These are phyloP conservation scores for Sarcoramphus papa DNA, from an alignment of 2,797 vertebrate species.

Conservation along the genomic window DNA sequence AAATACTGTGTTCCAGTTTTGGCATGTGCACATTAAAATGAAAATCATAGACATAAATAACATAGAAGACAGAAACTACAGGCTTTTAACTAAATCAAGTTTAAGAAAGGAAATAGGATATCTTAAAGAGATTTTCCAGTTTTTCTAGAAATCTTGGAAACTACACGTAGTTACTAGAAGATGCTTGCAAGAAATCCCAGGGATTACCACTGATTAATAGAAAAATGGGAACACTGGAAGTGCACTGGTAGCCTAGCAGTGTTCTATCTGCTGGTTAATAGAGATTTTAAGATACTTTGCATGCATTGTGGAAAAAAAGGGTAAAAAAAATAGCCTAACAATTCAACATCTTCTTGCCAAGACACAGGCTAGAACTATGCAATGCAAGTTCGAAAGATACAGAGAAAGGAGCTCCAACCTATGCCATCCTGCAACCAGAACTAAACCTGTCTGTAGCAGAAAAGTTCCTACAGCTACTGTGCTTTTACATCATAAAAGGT, in stretches of 20 bases:
- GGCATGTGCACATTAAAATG: not conserved
- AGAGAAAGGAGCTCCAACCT: not conserved
- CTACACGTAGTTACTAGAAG: not conserved
- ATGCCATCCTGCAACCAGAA: not conserved
- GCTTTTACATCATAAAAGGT: not conserved
- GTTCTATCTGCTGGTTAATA: not conserved
- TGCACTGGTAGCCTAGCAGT: not conserved
- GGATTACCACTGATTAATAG: not conserved
- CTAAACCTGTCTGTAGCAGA: not conserved
- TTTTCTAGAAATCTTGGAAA: not conserved
- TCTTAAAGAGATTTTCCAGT: not conserved
- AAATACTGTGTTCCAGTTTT: not conserved
- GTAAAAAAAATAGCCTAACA: not conserved
- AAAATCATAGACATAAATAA: not conserved
- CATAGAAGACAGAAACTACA: not conserved
- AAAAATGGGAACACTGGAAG: not conserved
- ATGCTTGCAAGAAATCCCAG: not conserved
- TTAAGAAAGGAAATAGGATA: not conserved
- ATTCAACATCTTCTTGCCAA: not conserved
- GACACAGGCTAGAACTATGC: not conserved
- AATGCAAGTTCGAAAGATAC: not conserved
- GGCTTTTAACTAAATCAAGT: not conserved
- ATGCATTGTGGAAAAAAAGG: no score
- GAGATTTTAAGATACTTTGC: not conserved
- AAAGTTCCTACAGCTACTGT: not conserved